These are phyloP conservation scores for Brenthis ino DNA, from an alignment of 2,888 invertebrate genomes.

Conservation along the genomic window DNA sequence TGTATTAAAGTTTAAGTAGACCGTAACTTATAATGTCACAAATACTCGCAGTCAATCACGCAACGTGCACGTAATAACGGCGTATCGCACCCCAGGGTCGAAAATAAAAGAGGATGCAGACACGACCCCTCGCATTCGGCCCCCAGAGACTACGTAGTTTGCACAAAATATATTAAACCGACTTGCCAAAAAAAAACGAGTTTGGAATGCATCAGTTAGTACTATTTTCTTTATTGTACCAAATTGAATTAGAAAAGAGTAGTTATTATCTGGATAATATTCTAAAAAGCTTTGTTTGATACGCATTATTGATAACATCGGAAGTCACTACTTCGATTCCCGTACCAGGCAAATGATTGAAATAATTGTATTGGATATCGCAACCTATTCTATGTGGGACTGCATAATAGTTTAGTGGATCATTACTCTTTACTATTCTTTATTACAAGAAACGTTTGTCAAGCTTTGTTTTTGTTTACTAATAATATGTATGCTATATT, in stretches of 20 bases:
- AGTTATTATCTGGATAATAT: too few species aligned
- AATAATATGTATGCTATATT: too few species aligned
- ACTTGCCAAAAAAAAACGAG: slow-evolving; percentile 2
- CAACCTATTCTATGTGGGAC: too few species aligned
- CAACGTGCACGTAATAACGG: slow-evolving; percentile 39
- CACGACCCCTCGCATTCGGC: slow-evolving; percentile 38
- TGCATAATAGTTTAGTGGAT: too few species aligned
- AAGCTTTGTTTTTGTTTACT: too few species aligned
- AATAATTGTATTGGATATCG: too few species aligned
- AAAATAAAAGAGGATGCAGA: slow-evolving; percentile 33
- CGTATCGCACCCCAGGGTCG: slow-evolving; percentile 38
- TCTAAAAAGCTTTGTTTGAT: too few species aligned
- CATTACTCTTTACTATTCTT: too few species aligned
- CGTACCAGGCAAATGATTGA: too few species aligned
- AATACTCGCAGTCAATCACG: slow-evolving; percentile 28
- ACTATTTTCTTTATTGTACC: not conserved
- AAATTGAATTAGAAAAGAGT: slow-evolving; percentile 8
- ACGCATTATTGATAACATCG: too few species aligned
- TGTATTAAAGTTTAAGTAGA: not conserved
- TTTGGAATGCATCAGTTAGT: slow-evolving; percentile 1
- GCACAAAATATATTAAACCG: slow-evolving; percentile 35
- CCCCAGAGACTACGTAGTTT: slow-evolving; percentile 41
- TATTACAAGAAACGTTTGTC: too few species aligned
- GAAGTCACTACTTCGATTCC: too few species aligned
- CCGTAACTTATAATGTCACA: slow-evolving; percentile 9